Evolutionary conservation across 1,140 invertebrate species (phyloP), one percentile per base, ranked within the genome.

Genomic region (Adoxophyes honmai): DNA sequence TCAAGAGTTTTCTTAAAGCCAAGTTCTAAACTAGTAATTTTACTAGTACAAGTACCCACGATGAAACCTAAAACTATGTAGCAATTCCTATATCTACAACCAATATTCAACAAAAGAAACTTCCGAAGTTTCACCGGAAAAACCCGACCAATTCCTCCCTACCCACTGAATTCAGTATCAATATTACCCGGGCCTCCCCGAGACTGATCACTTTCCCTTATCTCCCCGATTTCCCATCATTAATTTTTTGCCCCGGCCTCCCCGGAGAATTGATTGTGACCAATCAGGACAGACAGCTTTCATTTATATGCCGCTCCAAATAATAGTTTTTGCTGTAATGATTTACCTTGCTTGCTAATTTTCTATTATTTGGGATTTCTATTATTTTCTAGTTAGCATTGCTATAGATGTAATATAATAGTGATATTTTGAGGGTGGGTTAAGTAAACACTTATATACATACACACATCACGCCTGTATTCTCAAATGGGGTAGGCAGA

Each of bases 191-290:
- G 35, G 56, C 55, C 64, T 63, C 65, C 62, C 66, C 33, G 39
- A 60, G 61, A 60, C 52, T 64, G 66, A 76, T 74, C 66, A 67
- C 68, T 80, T 61, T 67, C 58, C 66, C 64, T 61, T 71, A 69
- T 76, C 72, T 64, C 70, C 59, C 59, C 64, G 62, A 65, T 72
- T 75, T 75, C 68, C 70, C 65, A 71, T 81, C 78, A 84, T 84
- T 81, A 83, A 78, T 80, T 78, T 81, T 79, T 79, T 72, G 61
- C 69, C 63, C 51, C 55, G 44, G 15, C 58, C 59, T 71, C 64
- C 67, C 58, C 62, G 57, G 54, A 57, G 66, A 64, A 80, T 80
- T 72, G 78, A 81, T 80, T 75, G 74, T 67, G 60, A 37, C 70
- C 73, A 80, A 84, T 81, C 75, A 75, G 59, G 38, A 18, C 15